Percentiles rank a stretch among this genome's conserved stretches.
Evolutionary conservation across 2,113 vertebrate species (phyloP).

Genomic region (Zapus hudsonius): DNA sequence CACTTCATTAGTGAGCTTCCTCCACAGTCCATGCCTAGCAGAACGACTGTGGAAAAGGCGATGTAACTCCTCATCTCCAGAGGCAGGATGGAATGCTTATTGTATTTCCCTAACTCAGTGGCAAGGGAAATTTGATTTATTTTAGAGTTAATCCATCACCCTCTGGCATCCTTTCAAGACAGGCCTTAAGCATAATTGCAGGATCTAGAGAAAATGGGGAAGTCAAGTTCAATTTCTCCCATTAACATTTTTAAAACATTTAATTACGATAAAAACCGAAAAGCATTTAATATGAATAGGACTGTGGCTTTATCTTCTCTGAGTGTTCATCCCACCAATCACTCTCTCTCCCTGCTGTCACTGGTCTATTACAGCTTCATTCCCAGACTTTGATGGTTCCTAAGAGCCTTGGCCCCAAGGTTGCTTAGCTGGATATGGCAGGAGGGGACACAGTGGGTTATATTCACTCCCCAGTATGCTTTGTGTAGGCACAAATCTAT

Average conservation of each 20-base stretch:
- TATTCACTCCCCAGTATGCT: not conserved
- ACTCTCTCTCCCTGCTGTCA: conserved; percentile 21
- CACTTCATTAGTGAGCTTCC: conserved; percentile 19
- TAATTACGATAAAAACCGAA: conserved; percentile 77
- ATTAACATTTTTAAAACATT: conserved; percentile 73
- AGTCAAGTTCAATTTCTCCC: conserved; percentile 76
- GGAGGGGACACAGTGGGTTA: too few species aligned
- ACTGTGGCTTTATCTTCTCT: conserved; percentile 63
- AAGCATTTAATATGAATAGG: conserved; percentile 74
- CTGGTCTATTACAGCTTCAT: not conserved
- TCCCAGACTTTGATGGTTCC: not conserved
- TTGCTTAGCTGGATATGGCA: not conserved
- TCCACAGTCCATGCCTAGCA: not conserved
- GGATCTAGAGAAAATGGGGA: conserved; percentile 75
- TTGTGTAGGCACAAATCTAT: not conserved
- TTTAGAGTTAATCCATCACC: conserved; percentile 77
- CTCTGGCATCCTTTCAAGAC: conserved; percentile 77
- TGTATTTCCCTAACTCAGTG: conserved; percentile 67
- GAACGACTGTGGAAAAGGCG: not conserved
- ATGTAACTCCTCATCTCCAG: conserved; percentile 8
- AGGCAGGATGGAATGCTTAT: conserved; percentile 24
- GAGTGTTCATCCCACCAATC: conserved; percentile 37
- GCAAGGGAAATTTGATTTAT: conserved; percentile 71
- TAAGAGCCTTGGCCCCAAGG: not conserved
- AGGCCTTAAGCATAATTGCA: conserved; percentile 72